Evolutionary conservation across 2,797 vertebrate species (phyloP), one percentile per base, ranked within the genome.

Genomic region (Siniperca obscura): DNA sequence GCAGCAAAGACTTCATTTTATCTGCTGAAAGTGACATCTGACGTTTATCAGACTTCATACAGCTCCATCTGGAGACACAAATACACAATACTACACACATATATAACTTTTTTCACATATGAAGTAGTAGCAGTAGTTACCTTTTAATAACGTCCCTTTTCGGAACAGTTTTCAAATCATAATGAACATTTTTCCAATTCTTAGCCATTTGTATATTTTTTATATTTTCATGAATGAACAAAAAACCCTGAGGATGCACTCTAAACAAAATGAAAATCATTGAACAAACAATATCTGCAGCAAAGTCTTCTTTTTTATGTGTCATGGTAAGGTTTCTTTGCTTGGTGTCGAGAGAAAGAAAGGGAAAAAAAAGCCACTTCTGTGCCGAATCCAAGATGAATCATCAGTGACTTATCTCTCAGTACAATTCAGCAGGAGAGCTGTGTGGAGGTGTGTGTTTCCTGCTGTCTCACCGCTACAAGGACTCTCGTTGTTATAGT

Each of bases 401-500:
- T 83, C 81, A 70, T 59, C 50, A 57, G 50, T 53, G 65, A 61
- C 8, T 69, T 80, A 60, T 68, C 78, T 55, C 56, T 81, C 30
- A 34, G 27, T 25, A 60, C 57, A 62, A 62, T 36, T 14, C 53
- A 76, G 46, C 61, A 46, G 7, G 53, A 53, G 55, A 56, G 59
- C 48, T 38, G 56, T 82, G 70, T 80, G 78, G 70, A 68, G 78
- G 19, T 68, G 62, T 74, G 25, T 3, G 40, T 48, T 61, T 55
- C 72, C 57, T 65, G 50, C 57, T 55, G 53, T 60, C 55, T 66
- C 46, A 22, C 74, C 17, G n/a, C n/a, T 53, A 21, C 17, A 30
- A 25, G 16, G 59, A 46, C 42, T 61, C 55, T 68, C 10, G 38
- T 60, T 61, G 44, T 74, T 67, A 52, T 27, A 36, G 36, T 36